Conservation (phyloP, 1,140 invertebrate genomes). For the Listronotus bonariensis region DNA sequence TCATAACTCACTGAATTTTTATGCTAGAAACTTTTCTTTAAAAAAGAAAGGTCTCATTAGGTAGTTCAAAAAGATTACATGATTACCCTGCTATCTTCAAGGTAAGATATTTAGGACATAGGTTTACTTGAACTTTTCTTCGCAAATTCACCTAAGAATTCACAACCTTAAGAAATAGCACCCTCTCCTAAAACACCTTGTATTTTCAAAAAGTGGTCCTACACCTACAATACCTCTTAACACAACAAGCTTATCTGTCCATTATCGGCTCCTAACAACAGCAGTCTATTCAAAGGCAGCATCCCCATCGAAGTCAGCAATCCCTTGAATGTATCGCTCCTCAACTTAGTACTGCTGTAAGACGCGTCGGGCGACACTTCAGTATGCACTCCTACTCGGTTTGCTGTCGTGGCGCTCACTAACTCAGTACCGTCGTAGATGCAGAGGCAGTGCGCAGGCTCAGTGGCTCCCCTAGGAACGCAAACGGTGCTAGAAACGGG, state of each 20-base stretch:
- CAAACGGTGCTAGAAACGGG: conserved; percentile 36
- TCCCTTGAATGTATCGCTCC: conserved; percentile 88
- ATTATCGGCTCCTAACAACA: conserved; percentile 89
- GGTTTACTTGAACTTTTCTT: no score
- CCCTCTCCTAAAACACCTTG: no score
- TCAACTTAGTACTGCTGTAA: conserved; percentile 83
- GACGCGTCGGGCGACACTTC: conserved; percentile 71
- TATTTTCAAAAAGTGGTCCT: no score
- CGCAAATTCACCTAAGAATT: no score
- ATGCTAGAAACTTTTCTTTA: no score
- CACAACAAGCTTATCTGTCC: conserved; percentile 85
- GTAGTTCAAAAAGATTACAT: no score
- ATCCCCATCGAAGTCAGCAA: conserved; percentile 87
- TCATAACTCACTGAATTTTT: no score
- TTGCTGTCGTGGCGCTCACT: conserved; percentile 83
- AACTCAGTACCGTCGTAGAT: conserved; percentile 72
- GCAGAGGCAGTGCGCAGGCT: conserved; percentile 87
- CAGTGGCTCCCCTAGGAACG: conserved; percentile 73
- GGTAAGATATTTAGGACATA: no score
- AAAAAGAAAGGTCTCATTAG: no score
- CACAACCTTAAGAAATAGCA: no score
- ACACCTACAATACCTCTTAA: conserved; percentile 58
- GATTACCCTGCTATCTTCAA: no score
- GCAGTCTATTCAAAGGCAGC: conserved; percentile 83
- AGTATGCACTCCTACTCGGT: conserved; percentile 87